These are phyloP conservation scores for Poecile montanus DNA, from an alignment of 2,797 vertebrate genomes.

Conservation along the genomic window DNA sequence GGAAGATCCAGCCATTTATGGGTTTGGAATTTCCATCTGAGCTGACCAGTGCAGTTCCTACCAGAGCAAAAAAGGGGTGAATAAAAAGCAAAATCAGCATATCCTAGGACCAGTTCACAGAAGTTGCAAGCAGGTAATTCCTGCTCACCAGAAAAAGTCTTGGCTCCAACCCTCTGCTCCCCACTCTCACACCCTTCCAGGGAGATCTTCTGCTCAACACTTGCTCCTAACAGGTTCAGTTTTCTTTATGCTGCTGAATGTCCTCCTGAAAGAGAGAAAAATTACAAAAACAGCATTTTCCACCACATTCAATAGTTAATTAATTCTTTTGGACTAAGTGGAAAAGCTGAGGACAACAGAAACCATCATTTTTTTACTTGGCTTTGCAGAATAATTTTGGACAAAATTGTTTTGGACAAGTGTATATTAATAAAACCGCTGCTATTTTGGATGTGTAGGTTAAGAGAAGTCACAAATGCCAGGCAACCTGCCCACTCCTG, in stretches of 20 bases:
- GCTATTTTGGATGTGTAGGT: not conserved
- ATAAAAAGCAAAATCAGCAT: not conserved
- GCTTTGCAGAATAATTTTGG: not conserved
- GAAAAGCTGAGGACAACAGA: fast-evolving
- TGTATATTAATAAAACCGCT: not conserved
- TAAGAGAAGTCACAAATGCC: not conserved
- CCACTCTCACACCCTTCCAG: not conserved
- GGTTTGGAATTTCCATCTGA: not conserved
- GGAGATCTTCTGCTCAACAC: not conserved
- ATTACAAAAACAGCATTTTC: not conserved
- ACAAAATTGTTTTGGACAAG: not conserved
- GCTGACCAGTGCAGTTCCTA: fast-evolving
- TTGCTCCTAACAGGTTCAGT: not conserved
- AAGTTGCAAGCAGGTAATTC: not conserved
- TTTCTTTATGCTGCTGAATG: not conserved
- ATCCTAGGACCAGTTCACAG: not conserved
- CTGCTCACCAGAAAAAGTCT: not conserved
- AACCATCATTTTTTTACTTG: fast-evolving
- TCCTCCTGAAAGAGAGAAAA: not conserved
- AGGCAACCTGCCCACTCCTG: fast-evolving
- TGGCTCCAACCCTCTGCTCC: not conserved
- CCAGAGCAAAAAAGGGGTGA: not conserved
- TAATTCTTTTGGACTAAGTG: not conserved
- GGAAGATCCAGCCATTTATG: not conserved
- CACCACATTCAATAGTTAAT: not conserved